Evolutionary conservation across 2,797 vertebrate species (phyloP).

Genomic region (Sternotherus odoratus): DNA sequence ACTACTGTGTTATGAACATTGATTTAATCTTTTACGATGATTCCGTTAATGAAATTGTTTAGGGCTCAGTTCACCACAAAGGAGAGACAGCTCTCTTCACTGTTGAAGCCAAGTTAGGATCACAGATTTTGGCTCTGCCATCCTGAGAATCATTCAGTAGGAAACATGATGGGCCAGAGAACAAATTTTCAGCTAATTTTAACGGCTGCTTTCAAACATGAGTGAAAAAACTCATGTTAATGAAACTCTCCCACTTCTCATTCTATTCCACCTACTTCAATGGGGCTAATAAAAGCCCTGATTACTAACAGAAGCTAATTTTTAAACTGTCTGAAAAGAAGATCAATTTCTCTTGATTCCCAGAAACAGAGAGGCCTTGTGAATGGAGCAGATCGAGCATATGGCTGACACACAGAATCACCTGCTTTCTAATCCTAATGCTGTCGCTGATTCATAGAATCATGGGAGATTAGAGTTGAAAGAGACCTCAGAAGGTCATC

Average conservation of each 20-base stretch:
- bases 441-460: constrained; percentile 5
- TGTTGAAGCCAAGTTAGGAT: constrained; percentile 38
- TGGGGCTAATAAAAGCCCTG: neutral
- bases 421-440: constrained; percentile 4
- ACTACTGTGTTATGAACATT: constrained; percentile 55
- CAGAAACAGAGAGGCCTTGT: neutral
- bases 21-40: constrained; percentile 64
- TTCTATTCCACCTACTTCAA: constrained; percentile 32
- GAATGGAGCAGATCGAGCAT: constrained; percentile 5
- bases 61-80: constrained; percentile 59
- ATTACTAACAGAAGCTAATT: constrained; percentile 46
- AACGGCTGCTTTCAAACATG: constrained; percentile 35
- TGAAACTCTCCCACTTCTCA: constrained; percentile 61
- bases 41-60: constrained; percentile 67
- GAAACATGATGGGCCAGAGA: constrained; percentile 23
- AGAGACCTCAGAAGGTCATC: no score
- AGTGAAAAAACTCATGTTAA: constrained; percentile 53
- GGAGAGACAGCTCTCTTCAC: constrained; percentile 44
- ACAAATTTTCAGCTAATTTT: constrained; percentile 69
- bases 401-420: neutral
- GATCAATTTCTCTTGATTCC: neutral
- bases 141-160: constrained; percentile 49
- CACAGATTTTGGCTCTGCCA: constrained; percentile 45
- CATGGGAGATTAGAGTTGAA: neutral
- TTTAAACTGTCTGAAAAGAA: constrained; percentile 5